These are phyloP conservation scores for Tiliacea aurago DNA, from an alignment of 2,888 invertebrate genomes.

Conservation along the genomic window DNA sequence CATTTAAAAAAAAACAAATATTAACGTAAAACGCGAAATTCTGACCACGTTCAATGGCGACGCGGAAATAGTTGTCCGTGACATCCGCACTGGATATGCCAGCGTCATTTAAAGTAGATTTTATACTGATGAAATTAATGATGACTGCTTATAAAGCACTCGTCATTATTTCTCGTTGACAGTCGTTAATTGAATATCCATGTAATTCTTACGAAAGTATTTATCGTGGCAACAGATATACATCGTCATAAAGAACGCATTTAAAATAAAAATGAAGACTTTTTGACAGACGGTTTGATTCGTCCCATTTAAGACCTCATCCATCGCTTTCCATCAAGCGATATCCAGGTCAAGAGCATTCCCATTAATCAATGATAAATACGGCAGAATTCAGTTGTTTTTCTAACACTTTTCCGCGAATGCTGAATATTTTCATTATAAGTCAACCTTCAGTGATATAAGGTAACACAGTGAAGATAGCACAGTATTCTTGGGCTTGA, in stretches of 20 bases:
- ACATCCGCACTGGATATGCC: constrained; percentile 62
- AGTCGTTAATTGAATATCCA: constrained; percentile 3
- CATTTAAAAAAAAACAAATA: constrained; percentile 14
- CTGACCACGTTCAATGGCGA: constrained; percentile 50
- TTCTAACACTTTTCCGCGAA: neutral
- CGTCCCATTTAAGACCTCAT: neutral
- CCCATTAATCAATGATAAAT: constrained; percentile 12
- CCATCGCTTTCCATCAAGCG: constrained; percentile 3
- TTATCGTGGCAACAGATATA: neutral
- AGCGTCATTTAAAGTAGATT: constrained; percentile 37
- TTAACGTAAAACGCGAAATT: constrained; percentile 42
- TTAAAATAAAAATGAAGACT: neutral
- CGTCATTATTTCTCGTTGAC: neutral
- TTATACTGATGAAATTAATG: constrained; percentile 33
- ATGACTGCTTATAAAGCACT: constrained; percentile 8
- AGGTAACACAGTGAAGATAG: too few species aligned
- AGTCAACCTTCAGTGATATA: neutral
- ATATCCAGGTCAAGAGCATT: constrained; percentile 34
- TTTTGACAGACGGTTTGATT: neutral
- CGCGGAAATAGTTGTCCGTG: constrained; percentile 64
- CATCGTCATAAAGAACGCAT: neutral
- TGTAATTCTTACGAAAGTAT: neutral
- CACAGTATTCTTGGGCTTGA: too few species aligned
- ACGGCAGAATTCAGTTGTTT: neutral
- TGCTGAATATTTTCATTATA: constrained; percentile 3